These are phyloP conservation scores for Phoenicopterus ruber DNA, from an alignment of 2,113 vertebrate genomes.

Conservation along the genomic window DNA sequence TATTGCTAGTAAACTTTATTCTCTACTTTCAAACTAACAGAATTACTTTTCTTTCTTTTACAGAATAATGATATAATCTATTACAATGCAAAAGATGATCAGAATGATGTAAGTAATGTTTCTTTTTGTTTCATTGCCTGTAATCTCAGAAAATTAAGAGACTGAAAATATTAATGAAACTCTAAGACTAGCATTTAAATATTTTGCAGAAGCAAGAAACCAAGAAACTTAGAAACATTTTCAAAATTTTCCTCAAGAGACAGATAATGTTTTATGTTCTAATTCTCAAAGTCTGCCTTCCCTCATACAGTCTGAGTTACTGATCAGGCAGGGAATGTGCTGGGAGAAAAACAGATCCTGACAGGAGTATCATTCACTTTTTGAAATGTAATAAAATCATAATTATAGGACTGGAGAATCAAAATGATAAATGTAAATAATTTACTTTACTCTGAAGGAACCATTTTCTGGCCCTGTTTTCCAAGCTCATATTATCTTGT, in stretches of 20 bases:
- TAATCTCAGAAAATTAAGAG: background rate
- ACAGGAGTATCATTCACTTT: background rate
- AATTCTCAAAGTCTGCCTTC: background rate
- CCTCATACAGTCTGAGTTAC: background rate
- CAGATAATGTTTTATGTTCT: background rate
- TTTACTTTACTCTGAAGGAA: background rate
- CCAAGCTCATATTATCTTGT: background rate
- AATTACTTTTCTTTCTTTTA: slow-evolving; percentile 39
- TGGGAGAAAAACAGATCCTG: background rate
- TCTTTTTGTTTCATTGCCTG: background rate
- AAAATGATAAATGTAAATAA: background rate
- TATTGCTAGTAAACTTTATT: background rate
- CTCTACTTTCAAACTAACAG: background rate
- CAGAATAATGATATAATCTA: slow-evolving; percentile 91
- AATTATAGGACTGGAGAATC: background rate
- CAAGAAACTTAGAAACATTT: background rate
- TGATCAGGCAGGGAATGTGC: background rate
- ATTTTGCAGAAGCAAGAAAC: background rate
- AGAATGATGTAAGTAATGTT: slow-evolving; percentile 81
- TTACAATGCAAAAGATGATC: slow-evolving; percentile 96
- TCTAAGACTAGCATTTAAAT: background rate
- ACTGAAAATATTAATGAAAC: background rate
- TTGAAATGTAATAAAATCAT: background rate
- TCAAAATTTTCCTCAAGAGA: background rate
- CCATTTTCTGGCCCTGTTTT: background rate